Evolutionary conservation across 1,140 invertebrate species (phyloP), one percentile per base, ranked within the genome.

Genomic region (Drosophila littoralis): DNA sequence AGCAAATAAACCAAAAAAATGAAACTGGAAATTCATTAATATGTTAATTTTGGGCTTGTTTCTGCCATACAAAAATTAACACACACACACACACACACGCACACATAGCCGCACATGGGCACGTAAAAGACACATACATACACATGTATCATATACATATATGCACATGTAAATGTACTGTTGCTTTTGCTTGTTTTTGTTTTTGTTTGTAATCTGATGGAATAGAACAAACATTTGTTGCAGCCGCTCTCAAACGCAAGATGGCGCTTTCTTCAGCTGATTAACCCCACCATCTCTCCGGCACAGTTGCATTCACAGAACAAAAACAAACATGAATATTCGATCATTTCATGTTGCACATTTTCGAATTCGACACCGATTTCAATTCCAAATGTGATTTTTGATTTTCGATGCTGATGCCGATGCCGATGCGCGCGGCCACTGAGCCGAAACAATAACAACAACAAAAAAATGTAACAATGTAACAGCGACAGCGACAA

Each of bases 1-100:
- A 71, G 46, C 72, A 38, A 67, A 75, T 22, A 68, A 59, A 58
- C 59, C 57, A 52, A 50, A 70, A 51, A 70, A 69, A 69, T 28
- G 63, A 86, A 86, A 86, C 82, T 86, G 82, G 82, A 86, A 86
- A 86, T 86, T 88, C 82, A 86, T 88, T 88, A 85, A 85, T 85
- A 86, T 86, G 82, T 88, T 88, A 86, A 88, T 86, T 86, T 83
- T 71, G 42, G 43, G 46, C 63, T 80, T 80, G 76, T 57, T 74
- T 84, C 2, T 15, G 36, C 61, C 60, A 61, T 50, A 73, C 51
- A 68, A 55, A 67, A 67, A 79, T 64, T 59, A 59, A 55, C 70
- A 60, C 17, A 10, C 67, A 73, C 36, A 52, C 22, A 57, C 32
- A 55, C 72, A 45, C 35, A 52, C 43, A 46, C 43, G 17, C 43